These are phyloP conservation scores for Ruditapes philippinarum DNA, from an alignment of 1,140 invertebrate genomes.

Conservation along the genomic window DNA sequence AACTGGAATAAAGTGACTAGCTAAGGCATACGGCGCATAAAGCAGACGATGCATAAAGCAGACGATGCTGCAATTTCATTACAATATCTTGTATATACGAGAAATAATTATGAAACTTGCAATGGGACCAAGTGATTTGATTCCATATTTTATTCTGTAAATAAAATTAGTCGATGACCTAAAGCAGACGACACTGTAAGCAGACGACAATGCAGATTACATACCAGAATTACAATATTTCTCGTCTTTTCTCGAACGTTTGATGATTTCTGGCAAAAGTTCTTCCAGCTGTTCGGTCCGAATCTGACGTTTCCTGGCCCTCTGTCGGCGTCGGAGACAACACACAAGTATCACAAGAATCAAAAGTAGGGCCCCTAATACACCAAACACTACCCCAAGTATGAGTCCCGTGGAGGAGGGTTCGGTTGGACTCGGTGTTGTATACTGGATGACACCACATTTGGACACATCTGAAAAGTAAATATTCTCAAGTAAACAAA, in stretches of 20 bases:
- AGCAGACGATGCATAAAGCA: too few species aligned
- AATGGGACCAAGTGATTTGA: too few species aligned
- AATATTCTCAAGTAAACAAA: too few species aligned
- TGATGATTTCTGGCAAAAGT: constrained; percentile 68
- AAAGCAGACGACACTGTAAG: too few species aligned
- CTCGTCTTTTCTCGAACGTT: constrained; percentile 73
- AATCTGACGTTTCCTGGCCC: constrained; percentile 35
- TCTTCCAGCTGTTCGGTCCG: constrained; percentile 75
- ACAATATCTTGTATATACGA: too few species aligned
- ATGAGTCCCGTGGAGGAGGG: constrained; percentile 17
- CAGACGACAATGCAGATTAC: too few species aligned
- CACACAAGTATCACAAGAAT: constrained; percentile 64
- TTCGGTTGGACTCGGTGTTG: not conserved
- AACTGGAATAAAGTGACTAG: too few species aligned
- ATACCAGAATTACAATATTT: constrained; percentile 77
- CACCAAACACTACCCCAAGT: constrained; percentile 28
- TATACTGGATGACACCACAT: constrained; percentile 41
- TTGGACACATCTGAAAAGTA: constrained; percentile 53
- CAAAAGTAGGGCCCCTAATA: constrained; percentile 58
- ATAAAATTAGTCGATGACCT: too few species aligned
- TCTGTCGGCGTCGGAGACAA: constrained; percentile 23
- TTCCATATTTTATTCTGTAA: too few species aligned
- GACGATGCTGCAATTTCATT: too few species aligned
- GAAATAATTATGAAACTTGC: too few species aligned
- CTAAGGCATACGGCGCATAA: too few species aligned